A percentile compares a stretch with the other conserved stretches of the same genome.
These are phyloP conservation scores for Pristis pectinata DNA, from an alignment of 2,797 vertebrate genomes.

Conservation along the genomic window DNA sequence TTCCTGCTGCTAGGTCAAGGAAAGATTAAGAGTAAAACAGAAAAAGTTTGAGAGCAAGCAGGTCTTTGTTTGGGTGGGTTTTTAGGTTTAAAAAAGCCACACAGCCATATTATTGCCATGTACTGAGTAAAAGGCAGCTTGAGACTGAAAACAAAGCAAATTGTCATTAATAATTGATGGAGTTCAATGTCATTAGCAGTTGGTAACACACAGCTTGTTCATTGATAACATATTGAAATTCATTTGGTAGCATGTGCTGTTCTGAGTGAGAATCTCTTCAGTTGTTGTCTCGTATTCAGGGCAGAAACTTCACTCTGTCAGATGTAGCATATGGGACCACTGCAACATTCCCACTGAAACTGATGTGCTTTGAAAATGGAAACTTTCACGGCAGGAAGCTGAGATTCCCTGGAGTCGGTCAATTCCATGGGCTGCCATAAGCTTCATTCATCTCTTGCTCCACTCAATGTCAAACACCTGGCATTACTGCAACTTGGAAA, in stretches of 20 bases:
- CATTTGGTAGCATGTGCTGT: constrained; percentile 50
- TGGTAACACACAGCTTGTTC: constrained; percentile 50
- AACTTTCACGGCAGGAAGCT: constrained; percentile 77
- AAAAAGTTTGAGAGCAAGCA: constrained; percentile 52
- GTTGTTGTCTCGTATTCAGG: constrained; percentile 55
- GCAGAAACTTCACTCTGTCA: constrained; percentile 60
- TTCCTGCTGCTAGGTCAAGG: constrained; percentile 76
- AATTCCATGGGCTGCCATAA: constrained; percentile 72
- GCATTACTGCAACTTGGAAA: constrained; percentile 68
- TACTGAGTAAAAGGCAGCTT: constrained; percentile 48
- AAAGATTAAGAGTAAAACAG: constrained; percentile 55
- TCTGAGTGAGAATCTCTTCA: constrained; percentile 58
- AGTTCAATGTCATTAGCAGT: constrained; percentile 51
- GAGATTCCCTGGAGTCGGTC: constrained; percentile 65
- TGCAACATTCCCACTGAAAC: constrained; percentile 66
- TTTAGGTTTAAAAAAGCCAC: constrained; percentile 46
- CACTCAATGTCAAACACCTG: constrained; percentile 79
- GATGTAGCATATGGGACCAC: constrained; percentile 65
- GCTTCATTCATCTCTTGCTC: constrained; percentile 73
- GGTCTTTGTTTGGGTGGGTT: constrained; percentile 48
- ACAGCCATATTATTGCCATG: constrained; percentile 46
- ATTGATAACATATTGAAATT: constrained; percentile 58
- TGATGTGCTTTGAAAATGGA: constrained; percentile 79
- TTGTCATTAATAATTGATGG: constrained; percentile 56
- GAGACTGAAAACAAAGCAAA: constrained; percentile 53